phyloP scores from a whole-genome alignment of 1,140 invertebrate genomes.

The Drosophila chauvacae region DNA sequence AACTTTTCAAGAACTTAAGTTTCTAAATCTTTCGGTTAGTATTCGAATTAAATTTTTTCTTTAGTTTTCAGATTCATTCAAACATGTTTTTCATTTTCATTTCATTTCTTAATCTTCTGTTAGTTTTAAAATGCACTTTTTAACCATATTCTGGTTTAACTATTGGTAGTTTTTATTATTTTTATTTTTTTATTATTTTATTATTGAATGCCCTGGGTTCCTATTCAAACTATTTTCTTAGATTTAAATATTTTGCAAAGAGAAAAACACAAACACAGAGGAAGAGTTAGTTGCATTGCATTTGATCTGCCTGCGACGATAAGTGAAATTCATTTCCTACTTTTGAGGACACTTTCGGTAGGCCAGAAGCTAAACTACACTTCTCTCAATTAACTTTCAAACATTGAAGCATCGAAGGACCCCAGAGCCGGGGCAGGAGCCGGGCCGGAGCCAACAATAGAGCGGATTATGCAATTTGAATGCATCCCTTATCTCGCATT shows the following conservation, averaged over 20 bases:
- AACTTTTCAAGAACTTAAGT: too few species aligned
- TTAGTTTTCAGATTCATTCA: too few species aligned
- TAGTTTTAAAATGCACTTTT: too few species aligned
- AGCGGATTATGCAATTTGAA: slow-evolving; percentile 45
- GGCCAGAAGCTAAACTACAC: slow-evolving; percentile 21
- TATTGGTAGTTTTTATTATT: too few species aligned
- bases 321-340: slow-evolving; percentile 37
- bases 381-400: slow-evolving; percentile 42
- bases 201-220: neutral
- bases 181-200: neutral
- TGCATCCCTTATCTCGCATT: slow-evolving; percentile 37
- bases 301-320: slow-evolving; percentile 25
- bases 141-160: too few species aligned
- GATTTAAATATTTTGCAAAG: slow-evolving; percentile 2
- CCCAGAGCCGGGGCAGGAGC: neutral
- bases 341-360: slow-evolving; percentile 7
- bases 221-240: neutral
- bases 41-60: too few species aligned
- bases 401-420: neutral
- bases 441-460: slow-evolving; percentile 8
- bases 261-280: neutral
- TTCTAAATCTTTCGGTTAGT: too few species aligned
- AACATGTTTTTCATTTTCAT: too few species aligned
- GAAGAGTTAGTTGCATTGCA: slow-evolving; percentile 4
- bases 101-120: too few species aligned